These are phyloP conservation scores for Tringa solitaria DNA, from an alignment of 2,113 vertebrate genomes.

Conservation along the genomic window DNA sequence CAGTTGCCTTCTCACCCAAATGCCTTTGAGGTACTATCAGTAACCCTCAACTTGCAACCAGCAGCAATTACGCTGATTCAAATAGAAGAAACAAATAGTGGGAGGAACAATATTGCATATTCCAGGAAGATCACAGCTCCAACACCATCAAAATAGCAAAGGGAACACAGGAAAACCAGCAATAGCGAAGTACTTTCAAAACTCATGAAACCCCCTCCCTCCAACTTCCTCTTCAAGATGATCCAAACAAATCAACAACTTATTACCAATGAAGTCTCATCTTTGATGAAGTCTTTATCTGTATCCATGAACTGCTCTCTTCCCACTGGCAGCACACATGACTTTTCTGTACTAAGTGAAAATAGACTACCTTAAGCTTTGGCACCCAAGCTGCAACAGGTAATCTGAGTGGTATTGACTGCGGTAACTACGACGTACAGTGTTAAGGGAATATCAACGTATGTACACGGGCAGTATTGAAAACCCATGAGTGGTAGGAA, in stretches of 20 bases:
- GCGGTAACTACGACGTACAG: not conserved
- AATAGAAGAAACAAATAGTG: not conserved
- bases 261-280: not conserved
- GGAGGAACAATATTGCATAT: not conserved
- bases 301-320: not conserved
- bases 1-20: conserved; percentile 43
- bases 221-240: not conserved
- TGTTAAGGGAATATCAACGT: not conserved
- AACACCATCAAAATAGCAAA: not conserved
- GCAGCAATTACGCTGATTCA: not conserved
- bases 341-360: not conserved
- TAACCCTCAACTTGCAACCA: not conserved
- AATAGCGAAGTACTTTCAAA: not conserved
- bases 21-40: conserved; percentile 32
- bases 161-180: not conserved
- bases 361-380: not conserved
- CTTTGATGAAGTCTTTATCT: not conserved
- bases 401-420: not conserved
- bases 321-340: not conserved
- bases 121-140: not conserved
- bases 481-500: not conserved
- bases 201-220: not conserved
- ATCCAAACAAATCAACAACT: not conserved
- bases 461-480: fast-evolving
- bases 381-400: not conserved